Conservation (phyloP, 2,888 invertebrate genomes). For the Azorinus chamasolen region DNA sequence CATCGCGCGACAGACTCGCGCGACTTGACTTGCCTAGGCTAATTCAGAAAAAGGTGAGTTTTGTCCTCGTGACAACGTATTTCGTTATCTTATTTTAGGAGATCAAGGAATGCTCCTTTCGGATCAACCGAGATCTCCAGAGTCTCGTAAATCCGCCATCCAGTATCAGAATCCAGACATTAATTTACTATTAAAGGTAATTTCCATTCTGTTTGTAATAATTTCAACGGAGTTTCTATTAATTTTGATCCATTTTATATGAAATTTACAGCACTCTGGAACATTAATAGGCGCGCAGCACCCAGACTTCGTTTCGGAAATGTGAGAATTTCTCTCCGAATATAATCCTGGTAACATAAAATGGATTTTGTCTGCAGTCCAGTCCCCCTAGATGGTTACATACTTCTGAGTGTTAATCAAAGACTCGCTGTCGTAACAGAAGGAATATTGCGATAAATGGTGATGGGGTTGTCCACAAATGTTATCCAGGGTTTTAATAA, state of each 20-base stretch:
- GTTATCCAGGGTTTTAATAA: conserved; percentile 50
- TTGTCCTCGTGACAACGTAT: conserved; percentile 10
- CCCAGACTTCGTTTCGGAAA: conserved; percentile 24
- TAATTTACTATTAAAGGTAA: conserved; percentile 69
- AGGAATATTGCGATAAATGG: conserved; percentile 49
- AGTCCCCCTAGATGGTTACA: conserved; percentile 10
- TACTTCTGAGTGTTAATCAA: conserved; percentile 35
- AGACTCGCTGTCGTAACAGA: conserved; percentile 42
- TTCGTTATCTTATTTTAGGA: conserved; percentile 62
- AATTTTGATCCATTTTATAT: conserved; percentile 67
- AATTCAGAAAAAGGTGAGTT: no score
- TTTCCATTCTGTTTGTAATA: conserved; percentile 69
- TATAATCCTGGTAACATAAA: conserved; percentile 53
- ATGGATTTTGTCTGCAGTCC: conserved; percentile 23
- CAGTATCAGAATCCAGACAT: conserved; percentile 47
- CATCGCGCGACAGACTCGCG: no score
- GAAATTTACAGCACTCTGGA: conserved; percentile 43
- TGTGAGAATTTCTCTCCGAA: conserved; percentile 26
- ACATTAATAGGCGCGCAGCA: conserved; percentile 50
- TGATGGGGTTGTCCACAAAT: conserved; percentile 42
- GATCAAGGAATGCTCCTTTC: conserved; percentile 44
- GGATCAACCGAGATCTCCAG: conserved; percentile 39
- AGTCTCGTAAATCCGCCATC: conserved; percentile 49
- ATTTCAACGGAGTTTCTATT: conserved; percentile 65
- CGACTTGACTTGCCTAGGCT: no score